Conservation (phyloP, 2,797 vertebrate species). For the Bryconaethiops microstoma region DNA sequence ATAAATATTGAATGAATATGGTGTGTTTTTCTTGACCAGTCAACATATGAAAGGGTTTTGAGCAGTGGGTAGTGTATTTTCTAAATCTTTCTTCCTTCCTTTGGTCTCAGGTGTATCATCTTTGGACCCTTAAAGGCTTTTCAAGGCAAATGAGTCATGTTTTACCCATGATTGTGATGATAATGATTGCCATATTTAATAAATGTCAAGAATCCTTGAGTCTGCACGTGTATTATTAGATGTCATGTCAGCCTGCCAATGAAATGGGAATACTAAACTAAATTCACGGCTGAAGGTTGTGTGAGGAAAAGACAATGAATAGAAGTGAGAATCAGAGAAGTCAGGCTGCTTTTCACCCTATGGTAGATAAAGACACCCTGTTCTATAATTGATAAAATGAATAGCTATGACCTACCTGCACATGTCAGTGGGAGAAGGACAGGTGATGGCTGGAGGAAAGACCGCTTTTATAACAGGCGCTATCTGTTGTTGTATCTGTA, state of each 20-base stretch:
- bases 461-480: neutral
- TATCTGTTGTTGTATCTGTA: constrained; percentile 61
- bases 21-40: no score
- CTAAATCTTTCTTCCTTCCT: neutral
- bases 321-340: neutral
- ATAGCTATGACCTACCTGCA: neutral
- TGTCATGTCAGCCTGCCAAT: constrained; percentile 8
- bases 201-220: constrained; percentile 24
- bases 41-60: neutral
- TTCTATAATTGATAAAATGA: neutral
- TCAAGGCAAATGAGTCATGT: constrained; percentile 20
- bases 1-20: no score
- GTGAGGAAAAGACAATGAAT: neutral
- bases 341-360: neutral
- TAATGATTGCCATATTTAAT: constrained; percentile 40
- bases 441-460: neutral
- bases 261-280: neutral
- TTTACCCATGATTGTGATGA: constrained; percentile 23
- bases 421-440: neutral
- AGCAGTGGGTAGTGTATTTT: neutral
- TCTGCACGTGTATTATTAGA: constrained; percentile 22
- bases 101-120: neutral
- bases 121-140: constrained; percentile 6
- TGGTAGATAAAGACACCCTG: neutral
- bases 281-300: neutral